Percentiles rank a stretch among this genome's conserved stretches.
Conservation (phyloP, 2,888 invertebrate genomes). For the Baronia brevicornis region DNA sequence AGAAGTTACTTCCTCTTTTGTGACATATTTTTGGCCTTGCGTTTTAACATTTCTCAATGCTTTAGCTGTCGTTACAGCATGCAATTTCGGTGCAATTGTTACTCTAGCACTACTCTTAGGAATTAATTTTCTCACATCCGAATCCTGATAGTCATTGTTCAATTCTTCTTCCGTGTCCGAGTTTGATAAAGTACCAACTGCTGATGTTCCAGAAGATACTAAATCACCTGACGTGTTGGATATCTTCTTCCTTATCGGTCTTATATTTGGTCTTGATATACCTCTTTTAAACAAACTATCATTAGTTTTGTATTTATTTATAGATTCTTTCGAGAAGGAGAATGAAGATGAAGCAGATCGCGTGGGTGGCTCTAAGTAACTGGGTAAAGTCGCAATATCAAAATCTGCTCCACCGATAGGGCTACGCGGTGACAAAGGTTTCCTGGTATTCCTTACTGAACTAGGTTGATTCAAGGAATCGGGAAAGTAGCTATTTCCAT, state of each 20-base stretch:
- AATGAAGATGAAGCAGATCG: constrained; percentile 53
- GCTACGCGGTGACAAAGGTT: constrained; percentile 29
- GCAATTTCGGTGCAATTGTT: constrained; percentile 56
- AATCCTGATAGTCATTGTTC: constrained; percentile 42
- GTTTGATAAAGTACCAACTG: constrained; percentile 45
- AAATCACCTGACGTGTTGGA: constrained; percentile 57
- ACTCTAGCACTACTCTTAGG: constrained; percentile 31
- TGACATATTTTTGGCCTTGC: constrained; percentile 28
- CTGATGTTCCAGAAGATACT: constrained; percentile 56
- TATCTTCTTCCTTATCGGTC: constrained; percentile 64
- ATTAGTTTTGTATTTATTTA: constrained; percentile 48
- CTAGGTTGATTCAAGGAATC: constrained; percentile 64
- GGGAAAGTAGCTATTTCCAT: constrained; percentile 59
- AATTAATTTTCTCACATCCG: constrained; percentile 39
- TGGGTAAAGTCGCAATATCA: constrained; percentile 57
- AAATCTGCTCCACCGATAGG: constrained; percentile 31
- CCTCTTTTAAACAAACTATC: constrained; percentile 56
- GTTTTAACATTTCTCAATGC: constrained; percentile 28
- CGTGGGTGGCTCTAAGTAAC: constrained; percentile 66
- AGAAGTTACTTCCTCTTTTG: constrained; percentile 33
- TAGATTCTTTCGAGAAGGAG: constrained; percentile 45
- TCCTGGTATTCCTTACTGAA: constrained; percentile 47
- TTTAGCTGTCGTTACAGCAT: constrained; percentile 42
- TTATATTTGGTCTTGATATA: constrained; percentile 47
- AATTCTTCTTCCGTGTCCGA: constrained; percentile 52